phyloP scores from a whole-genome alignment of 2,113 vertebrate species.

The Tonatia bakeri region DNA sequence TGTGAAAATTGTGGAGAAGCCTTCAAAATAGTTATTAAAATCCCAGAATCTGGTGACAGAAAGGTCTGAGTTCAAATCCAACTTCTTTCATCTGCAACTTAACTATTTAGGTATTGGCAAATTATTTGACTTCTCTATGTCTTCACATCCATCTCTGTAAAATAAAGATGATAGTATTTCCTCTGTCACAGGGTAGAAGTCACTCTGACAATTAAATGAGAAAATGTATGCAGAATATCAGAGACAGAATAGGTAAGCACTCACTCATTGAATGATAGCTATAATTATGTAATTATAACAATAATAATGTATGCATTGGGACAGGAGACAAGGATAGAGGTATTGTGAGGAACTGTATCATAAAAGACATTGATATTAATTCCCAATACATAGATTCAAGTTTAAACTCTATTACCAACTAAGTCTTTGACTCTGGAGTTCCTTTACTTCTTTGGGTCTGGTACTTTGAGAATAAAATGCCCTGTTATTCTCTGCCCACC shows the following conservation, averaged over 20 bases:
- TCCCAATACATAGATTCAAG: not conserved
- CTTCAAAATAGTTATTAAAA: not conserved
- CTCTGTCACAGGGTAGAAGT: not conserved
- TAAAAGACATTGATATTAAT: not conserved
- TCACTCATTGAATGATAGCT: not conserved
- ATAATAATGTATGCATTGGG: not conserved
- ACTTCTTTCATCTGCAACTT: not conserved
- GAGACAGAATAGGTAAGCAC: not conserved
- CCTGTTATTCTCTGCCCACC: not conserved
- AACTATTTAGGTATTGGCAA: not conserved
- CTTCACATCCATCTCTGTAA: not conserved
- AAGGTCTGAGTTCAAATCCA: constrained; percentile 21
- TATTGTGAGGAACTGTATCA: not conserved
- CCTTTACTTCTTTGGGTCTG: not conserved
- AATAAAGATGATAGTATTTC: not conserved
- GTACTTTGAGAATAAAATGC: not conserved
- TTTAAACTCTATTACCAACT: not conserved
- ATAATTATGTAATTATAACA: not conserved
- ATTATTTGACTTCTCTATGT: not conserved
- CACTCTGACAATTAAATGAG: not conserved
- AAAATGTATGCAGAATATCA: not conserved
- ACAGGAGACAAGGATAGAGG: not conserved
- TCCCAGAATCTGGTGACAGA: not conserved
- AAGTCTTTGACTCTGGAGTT: not conserved
- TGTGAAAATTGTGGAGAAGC: not conserved